Conservation (phyloP, 2,113 vertebrate genomes). For the Cisticola juncidis region DNA sequence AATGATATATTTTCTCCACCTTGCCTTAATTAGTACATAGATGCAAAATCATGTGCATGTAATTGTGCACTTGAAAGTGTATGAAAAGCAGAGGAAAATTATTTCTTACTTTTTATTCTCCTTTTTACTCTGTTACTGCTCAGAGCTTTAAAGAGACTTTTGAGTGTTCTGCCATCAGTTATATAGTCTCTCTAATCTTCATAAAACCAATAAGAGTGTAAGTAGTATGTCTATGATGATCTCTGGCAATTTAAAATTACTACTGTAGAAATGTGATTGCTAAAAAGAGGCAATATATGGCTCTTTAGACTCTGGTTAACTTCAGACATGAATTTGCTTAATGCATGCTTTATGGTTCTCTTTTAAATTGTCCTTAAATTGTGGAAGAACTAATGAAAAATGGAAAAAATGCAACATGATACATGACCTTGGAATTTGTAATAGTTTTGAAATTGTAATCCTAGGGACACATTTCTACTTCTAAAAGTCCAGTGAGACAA, state of each 20-base stretch:
- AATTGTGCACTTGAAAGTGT: not conserved
- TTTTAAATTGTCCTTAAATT: not conserved
- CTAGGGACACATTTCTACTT: not conserved
- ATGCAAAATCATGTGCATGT: not conserved
- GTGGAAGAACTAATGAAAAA: not conserved
- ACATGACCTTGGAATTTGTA: not conserved
- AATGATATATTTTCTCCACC: not conserved
- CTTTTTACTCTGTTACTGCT: not conserved
- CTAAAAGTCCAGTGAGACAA: not conserved
- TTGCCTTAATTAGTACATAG: not conserved
- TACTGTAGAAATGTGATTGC: not conserved
- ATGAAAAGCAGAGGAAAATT: not conserved
- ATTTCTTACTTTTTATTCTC: not conserved
- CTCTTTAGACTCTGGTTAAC: not conserved
- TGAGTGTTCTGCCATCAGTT: not conserved
- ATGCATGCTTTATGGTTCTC: too few species aligned
- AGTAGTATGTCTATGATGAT: not conserved
- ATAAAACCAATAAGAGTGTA: not conserved
- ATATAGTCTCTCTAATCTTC: not conserved
- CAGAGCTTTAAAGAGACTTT: not conserved
- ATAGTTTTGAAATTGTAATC: not conserved
- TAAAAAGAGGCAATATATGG: not conserved
- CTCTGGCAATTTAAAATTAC: not conserved
- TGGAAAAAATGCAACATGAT: accelerated
- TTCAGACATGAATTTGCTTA: not conserved